Base-by-base conservation (phyloP, 2,888 invertebrate genomes). In the Macrophya alboannulata region DNA sequence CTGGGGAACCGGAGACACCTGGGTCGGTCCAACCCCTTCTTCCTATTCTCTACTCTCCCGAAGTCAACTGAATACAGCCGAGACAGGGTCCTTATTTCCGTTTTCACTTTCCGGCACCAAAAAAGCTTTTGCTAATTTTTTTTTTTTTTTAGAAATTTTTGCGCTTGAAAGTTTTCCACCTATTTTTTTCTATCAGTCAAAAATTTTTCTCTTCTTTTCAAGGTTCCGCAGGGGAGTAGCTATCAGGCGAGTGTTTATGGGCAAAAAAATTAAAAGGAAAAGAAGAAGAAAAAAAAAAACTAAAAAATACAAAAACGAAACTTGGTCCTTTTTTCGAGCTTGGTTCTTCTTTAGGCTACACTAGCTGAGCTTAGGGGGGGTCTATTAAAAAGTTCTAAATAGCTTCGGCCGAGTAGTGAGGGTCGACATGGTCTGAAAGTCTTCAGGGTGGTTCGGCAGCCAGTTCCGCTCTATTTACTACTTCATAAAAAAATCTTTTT, bases 331-430 rank as follows among this genome's bases (percentile, higher is more conserved):
- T 55, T 51, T 55, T n/a, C n/a, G 9, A n/a, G 40, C 37, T 4
- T n/a, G 17, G 62, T 21, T 40, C 71, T 37, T 71, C 4, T 71
- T 37, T 40, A 40, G 25, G 62, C 31, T 31, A 21, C 21, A 21
- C 62, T 25, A 62, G 55, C n/a, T n/a, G 12, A 62, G 12, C 62
- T 25, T 55, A 55, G 15, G 21, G 15, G 21, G 87, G 87, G 86
- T 89, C 90, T 90, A 91, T 92, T 91, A 91, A 91, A 91, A 91
- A 90, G 91, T 92, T 91, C 87, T 86, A 89, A 88, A 90, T 90
- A 89, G 87, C 87, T 85, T 71, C 45, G 85, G 68, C 72, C 79
- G 82, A 85, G 84, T 74, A n/a, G 72, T 2, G 3, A 72, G 72
- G 72, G 68, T 68, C 40, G 71, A n/a, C 8, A 21, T 40, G 40